These are phyloP conservation scores for Danio tinwini DNA, from an alignment of 2,797 vertebrate species.

Conservation along the genomic window DNA sequence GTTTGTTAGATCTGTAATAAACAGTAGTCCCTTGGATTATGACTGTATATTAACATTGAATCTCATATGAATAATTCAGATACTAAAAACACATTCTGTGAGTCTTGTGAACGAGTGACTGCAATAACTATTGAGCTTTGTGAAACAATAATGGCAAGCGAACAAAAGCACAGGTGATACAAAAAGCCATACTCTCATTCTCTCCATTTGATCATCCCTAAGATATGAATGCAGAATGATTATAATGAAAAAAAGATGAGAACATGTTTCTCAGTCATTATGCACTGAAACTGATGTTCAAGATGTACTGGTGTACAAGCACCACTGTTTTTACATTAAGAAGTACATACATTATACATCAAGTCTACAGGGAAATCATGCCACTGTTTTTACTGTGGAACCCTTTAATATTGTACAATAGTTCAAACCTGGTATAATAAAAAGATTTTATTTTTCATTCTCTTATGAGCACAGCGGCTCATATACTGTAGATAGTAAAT, in stretches of 20 bases:
- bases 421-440: constrained; percentile 2
- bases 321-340: constrained; percentile 8
- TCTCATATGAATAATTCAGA: neutral
- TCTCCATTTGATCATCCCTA: neutral
- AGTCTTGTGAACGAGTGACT: neutral
- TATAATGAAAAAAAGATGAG: neutral
- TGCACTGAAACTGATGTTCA: neutral
- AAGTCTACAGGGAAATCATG: neutral
- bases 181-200: neutral
- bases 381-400: neutral
- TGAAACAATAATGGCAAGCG: neutral
- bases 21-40: neutral
- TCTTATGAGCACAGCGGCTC: neutral
- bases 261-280: constrained; percentile 1
- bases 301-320: constrained; percentile 12
- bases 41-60: neutral
- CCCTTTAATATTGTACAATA: neutral
- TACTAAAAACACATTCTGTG: neutral
- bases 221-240: neutral
- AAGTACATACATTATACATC: neutral
- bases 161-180: neutral
- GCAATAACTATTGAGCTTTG: neutral
- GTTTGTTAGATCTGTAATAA: constrained; percentile 7
- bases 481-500: neutral
- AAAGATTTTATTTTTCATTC: neutral